These are phyloP conservation scores for Squalus acanthias DNA, from an alignment of 2,797 vertebrate species.

Conservation along the genomic window DNA sequence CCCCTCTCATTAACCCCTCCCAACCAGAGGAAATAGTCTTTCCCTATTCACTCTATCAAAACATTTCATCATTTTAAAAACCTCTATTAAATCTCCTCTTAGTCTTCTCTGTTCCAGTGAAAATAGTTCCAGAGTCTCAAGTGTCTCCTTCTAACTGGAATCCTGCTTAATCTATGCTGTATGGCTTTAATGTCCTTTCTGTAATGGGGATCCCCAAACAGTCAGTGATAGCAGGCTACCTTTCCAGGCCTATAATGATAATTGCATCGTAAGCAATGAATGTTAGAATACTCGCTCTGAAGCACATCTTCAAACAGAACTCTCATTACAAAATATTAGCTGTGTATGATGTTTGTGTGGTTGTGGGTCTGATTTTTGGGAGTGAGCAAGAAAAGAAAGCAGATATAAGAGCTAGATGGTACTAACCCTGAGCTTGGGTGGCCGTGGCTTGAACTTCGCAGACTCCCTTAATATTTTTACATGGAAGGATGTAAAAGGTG, in stretches of 20 bases:
- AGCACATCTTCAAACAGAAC: neutral
- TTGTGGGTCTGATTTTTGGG: neutral
- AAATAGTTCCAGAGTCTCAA: neutral
- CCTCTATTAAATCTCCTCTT: neutral
- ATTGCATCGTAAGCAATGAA: neutral
- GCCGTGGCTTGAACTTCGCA: neutral
- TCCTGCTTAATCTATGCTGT: neutral
- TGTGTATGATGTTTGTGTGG: neutral
- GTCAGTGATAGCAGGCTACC: neutral
- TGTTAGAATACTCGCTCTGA: neutral
- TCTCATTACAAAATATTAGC: neutral
- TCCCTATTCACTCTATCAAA: neutral
- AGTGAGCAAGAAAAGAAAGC: neutral
- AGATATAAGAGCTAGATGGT: neutral
- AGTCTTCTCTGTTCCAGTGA: neutral
- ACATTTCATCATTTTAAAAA: neutral
- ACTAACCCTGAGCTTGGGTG: neutral
- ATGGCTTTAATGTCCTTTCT: neutral
- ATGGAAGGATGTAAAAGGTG: too few species aligned
- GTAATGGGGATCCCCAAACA: neutral
- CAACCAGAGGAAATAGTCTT: neutral
- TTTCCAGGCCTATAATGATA: neutral
- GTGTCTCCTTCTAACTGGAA: neutral
- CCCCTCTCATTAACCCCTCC: neutral
- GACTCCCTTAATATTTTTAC: neutral